A percentile compares a stretch with the other conserved stretches of the same genome.
Conservation (phyloP, 2,888 invertebrate genomes). For the Phengaris alcon region DNA sequence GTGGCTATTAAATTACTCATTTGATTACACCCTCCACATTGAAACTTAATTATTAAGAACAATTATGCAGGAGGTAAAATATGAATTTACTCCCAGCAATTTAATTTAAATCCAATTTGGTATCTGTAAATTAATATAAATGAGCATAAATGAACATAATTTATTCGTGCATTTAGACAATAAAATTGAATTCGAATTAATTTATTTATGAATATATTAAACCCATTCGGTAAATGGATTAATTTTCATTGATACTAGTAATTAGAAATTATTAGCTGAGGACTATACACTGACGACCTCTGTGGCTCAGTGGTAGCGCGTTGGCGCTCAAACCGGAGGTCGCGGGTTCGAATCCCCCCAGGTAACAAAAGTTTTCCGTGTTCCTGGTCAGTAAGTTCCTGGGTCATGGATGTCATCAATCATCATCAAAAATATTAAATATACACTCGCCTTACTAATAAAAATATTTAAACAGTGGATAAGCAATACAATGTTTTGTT, state of each 20-base stretch:
- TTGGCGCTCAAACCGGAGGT: background rate
- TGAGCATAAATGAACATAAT: slow-evolving; percentile 38
- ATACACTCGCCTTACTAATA: too few relatives aligned
- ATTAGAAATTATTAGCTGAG: background rate
- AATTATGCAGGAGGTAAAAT: background rate
- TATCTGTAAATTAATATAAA: slow-evolving; percentile 37
- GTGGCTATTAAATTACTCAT: too few relatives aligned
- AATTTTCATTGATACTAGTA: background rate
- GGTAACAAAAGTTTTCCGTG: too few relatives aligned
- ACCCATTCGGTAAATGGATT: background rate
- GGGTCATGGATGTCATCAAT: too few relatives aligned
- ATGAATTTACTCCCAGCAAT: background rate
- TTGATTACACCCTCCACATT: background rate
- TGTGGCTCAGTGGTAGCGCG: background rate
- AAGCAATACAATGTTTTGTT: too few relatives aligned
- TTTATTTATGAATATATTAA: slow-evolving; percentile 34
- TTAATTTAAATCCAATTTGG: slow-evolving; percentile 37
- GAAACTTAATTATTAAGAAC: background rate
- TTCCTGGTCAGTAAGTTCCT: too few relatives aligned
- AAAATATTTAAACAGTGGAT: too few relatives aligned
- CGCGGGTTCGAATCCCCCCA: too few relatives aligned
- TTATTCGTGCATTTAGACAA: slow-evolving; percentile 37
- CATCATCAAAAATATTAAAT: too few relatives aligned
- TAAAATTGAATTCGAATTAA: slow-evolving; percentile 35
- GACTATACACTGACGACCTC: background rate